Percentiles rank a stretch among this genome's conserved stretches.
phyloP scores from a whole-genome alignment of 2,113 vertebrate species.

The Gambusia holbrooki region DNA sequence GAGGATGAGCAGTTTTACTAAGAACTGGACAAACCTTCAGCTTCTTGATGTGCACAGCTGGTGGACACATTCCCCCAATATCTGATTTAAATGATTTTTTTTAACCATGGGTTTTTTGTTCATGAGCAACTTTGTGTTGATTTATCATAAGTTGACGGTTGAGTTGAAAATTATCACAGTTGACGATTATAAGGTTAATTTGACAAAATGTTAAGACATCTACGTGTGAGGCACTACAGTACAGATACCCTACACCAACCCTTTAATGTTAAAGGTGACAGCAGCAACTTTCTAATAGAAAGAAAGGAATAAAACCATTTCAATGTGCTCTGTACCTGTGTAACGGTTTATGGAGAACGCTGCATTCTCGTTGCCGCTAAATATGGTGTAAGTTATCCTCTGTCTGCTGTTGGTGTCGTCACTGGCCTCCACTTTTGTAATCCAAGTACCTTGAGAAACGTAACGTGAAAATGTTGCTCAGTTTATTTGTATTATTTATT shows the following conservation, averaged over 20 bases:
- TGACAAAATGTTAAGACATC: background rate
- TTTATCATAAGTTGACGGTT: too few relatives aligned
- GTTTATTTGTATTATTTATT: background rate
- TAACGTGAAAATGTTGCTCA: conserved; percentile 2
- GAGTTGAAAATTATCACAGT: too few relatives aligned
- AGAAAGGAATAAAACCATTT: conserved; percentile 1
- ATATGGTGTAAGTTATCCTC: conserved; percentile 84
- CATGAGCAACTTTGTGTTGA: background rate
- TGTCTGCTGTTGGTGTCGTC: conserved; percentile 65
- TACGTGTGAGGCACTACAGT: background rate
- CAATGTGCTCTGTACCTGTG: conserved; percentile 80
- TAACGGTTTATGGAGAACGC: conserved; percentile 82
- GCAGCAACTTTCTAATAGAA: background rate
- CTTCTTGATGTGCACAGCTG: background rate
- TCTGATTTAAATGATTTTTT: background rate
- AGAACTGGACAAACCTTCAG: background rate
- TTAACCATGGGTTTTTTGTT: background rate
- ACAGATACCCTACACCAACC: background rate
- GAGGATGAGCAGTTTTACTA: background rate
- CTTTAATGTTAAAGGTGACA: background rate
- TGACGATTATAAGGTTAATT: background rate
- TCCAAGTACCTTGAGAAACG: conserved; percentile 80
- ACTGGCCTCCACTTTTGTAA: conserved; percentile 84
- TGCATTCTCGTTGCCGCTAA: conserved; percentile 83
- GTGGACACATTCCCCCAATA: background rate